phyloP scores from a whole-genome alignment of 2,888 invertebrate species.

The Mamestra brassicae region DNA sequence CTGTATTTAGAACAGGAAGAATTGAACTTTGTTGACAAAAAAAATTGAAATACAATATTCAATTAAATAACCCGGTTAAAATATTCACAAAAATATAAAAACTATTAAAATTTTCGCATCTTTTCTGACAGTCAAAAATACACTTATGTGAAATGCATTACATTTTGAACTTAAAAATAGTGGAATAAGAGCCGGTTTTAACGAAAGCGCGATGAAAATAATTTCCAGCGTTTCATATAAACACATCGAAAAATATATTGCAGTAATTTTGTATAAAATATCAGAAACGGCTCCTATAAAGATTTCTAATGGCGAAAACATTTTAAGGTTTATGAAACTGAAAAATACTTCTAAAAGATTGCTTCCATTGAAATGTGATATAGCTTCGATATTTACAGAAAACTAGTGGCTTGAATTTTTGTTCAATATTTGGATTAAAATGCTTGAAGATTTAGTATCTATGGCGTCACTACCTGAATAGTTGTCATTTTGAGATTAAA shows the following conservation, averaged over 20 bases:
- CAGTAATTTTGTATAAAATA: conserved; percentile 27
- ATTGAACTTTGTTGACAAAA: too few relatives aligned
- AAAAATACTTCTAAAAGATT: conserved; percentile 50
- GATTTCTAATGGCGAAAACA: conserved; percentile 25
- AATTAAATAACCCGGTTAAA: too few relatives aligned
- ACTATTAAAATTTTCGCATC: too few relatives aligned
- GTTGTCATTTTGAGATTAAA: too few relatives aligned
- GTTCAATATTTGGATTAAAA: not conserved
- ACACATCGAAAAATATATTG: conserved; percentile 22
- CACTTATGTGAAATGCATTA: too few relatives aligned
- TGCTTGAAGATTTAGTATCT: too few relatives aligned
- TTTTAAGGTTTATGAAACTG: conserved; percentile 47
- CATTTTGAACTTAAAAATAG: too few relatives aligned
- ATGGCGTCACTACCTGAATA: not conserved
- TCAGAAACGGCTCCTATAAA: conserved; percentile 35
- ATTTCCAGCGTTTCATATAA: not conserved
- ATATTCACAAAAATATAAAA: too few relatives aligned
- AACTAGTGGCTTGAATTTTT: not conserved
- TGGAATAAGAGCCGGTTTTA: too few relatives aligned
- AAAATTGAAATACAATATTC: too few relatives aligned
- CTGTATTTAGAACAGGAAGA: too few relatives aligned
- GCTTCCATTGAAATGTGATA: conserved; percentile 27
- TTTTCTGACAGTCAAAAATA: too few relatives aligned
- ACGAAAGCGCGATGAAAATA: not conserved
- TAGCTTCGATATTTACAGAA: conserved; percentile 4